phyloP scores from a whole-genome alignment of 2,888 invertebrate genomes.

The Anagyrus pseudococci region DNA sequence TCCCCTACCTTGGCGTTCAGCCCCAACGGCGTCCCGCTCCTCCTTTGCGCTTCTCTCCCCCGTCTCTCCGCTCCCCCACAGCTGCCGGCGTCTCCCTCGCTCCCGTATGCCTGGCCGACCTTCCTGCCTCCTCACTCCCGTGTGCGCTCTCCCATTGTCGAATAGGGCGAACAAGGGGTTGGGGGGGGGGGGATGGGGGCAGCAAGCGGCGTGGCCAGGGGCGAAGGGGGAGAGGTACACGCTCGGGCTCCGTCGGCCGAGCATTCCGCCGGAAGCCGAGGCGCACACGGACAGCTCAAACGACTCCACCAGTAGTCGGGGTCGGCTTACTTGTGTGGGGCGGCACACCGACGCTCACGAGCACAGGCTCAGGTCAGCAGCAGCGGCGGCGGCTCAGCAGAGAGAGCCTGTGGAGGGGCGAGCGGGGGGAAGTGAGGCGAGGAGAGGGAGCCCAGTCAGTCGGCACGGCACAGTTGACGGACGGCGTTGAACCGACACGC shows the following conservation, averaged over 20 bases:
- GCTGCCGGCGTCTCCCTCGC: too few relatives aligned
- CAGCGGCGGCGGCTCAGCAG: background rate
- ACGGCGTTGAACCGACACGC: background rate
- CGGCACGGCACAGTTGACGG: background rate
- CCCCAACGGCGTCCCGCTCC: too few relatives aligned
- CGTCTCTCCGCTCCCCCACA: too few relatives aligned
- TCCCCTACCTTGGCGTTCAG: constrained; percentile 22
- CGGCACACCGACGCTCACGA: constrained; percentile 2
- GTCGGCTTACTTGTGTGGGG: constrained; percentile 16
- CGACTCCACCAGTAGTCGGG: constrained; percentile 35
- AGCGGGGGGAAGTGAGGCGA: background rate
- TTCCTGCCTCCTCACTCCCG: too few relatives aligned
- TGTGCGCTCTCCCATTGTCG: too few relatives aligned
- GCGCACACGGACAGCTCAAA: constrained; percentile 54
- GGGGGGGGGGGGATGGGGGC: too few relatives aligned
- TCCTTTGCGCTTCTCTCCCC: too few relatives aligned
- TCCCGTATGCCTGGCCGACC: too few relatives aligned
- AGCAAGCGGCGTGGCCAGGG: too few relatives aligned
- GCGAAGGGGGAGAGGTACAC: too few relatives aligned
- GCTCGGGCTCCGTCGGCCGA: too few relatives aligned
- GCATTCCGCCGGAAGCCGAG: constrained; percentile 61
- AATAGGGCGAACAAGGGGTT: too few relatives aligned
- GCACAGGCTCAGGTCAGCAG: background rate
- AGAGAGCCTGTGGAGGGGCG: background rate
- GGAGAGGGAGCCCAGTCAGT: constrained; percentile 9